Evolutionary conservation across 2,113 vertebrate species (phyloP), one percentile per base, ranked within the genome.

Genomic region (Gobiocypris rarus): DNA sequence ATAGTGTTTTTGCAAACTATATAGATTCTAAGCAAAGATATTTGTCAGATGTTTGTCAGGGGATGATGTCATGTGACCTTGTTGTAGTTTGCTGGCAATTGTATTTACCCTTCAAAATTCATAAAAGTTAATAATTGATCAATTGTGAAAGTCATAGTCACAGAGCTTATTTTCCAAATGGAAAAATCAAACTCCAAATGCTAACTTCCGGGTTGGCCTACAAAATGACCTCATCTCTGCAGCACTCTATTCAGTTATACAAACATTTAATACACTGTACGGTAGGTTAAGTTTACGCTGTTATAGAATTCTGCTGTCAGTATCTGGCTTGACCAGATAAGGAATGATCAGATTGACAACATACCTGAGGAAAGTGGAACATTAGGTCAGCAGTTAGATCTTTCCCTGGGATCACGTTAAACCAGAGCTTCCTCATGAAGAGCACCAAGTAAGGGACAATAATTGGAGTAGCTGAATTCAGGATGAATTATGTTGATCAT

Each of bases 311-410:
- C 43, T n/a, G 19, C 19, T 24, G 11, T 26, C 10, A 45, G 6
- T 26, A 43, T 48, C 6, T 26, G 38, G n/a, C 8, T 50, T 74
- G 14, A 74, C n/a, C 24, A 74, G n/a, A 34, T 48, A 50, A 14
- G 43, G n/a, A n/a, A 13, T 45, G 69, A 71, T 50, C 24, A 48
- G 45, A 48, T 10, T 8, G 1, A 48, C 43, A 52, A 65, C 83
- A 45, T 90, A 97, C 97, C 96, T 99, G 97, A 48, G 98, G 96
- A 88, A 96, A 99, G 85, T 99, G 97, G 89, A 99, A 97, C 24
- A 88, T 94, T 70, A 93, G 92, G 87, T 99, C 98, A 43, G 98
- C 96, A 0, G 93, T 93, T 71, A 94, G 2, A 28, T 99, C 97
- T 86, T 95, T 97, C 26, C 96, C 97, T 0, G 97, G 97, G 82